Evolutionary conservation across 2,113 vertebrate genomes (phyloP), one percentile per base, ranked within the genome.

Genomic region (Ardeotis arabs): DNA sequence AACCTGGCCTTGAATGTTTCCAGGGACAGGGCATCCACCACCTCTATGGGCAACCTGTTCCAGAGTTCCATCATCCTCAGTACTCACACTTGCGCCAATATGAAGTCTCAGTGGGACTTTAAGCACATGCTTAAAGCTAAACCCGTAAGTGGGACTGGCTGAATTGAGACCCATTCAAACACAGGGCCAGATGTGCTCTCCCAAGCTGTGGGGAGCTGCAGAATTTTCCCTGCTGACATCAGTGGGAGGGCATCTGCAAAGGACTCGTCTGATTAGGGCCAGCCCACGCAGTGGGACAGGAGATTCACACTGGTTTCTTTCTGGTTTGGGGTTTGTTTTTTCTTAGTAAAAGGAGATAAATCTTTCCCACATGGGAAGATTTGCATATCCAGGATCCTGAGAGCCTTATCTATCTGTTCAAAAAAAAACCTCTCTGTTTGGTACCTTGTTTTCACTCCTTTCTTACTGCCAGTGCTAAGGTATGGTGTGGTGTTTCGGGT

Each of bases 151-250:
- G 2, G 17, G 25, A 22, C 55, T 59, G n/a, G 49, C 9, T 52
- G 59, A 89, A 28, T 5, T 14, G 33, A 67, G 14, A 7, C 10
- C 7, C 14, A 25, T 5, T 49, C 28, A 37, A 39, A 39, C 22
- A 45, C 0, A 0, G 14, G 19, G 12, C 4, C 4, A 1, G 0
- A 41, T 4, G 16, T 21, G 16, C 13, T 45, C 47, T 82, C 22
- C 50, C 1, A 1, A 4, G 19, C 44, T 39, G 15, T 0, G 4
- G 35, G 60, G 45, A 89, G 45, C 25, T 50, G n/a, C 20, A 63
- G 56, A 29, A n/a, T 87, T 44, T 47, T 47, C 33, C 66, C 45
- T 74, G 45, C 29, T 29, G 47, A 15, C 22, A 44, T 29, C 22
- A 59, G 7, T 7, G 2, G 15, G 19, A 39, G 23, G 5, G 15